Base-by-base conservation (phyloP, 1,140 invertebrate species). In the Drosophila watanabei region DNA sequence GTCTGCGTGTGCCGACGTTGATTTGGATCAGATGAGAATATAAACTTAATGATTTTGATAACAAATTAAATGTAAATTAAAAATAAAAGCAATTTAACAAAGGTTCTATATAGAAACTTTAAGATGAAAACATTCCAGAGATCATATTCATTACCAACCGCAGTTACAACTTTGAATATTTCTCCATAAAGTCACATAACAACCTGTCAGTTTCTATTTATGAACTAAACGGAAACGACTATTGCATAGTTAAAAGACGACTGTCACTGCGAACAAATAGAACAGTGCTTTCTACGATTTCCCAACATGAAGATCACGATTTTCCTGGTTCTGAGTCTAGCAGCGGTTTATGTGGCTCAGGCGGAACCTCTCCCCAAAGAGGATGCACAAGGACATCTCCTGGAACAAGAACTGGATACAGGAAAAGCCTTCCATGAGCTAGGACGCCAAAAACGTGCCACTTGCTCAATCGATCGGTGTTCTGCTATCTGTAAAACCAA, bases 1-100 rank as follows among this genome's bases (percentile, higher is more conserved):
- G 76, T 92, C 54, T 92, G 91, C 7, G 64, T 75, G 30, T 92
- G 91, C n/a, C 91, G 91, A 32, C 41, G 46, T 16, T 81, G 20
- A 61, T 32, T 32, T 33, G 11, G 39, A 20, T n/a, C 5, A 16
- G 8, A 56, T 4, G 1, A 11, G 4, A 14, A 8, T 9, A 43
- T 13, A 2, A n/a, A 49, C 9, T 14, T 7, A 28, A 35, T 52
- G 56, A 33, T 33, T 43, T 51, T 18, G 0, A 18, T 10, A 20
- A 20, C 9, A 52, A 65, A 43, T 35, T 16, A 39, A 16, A 56
- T 56, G 8, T 18, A 13, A 2, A 32, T 9, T 13, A 59, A 16
- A 30, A 28, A 49, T 28, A 24, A n/a, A 20, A 30, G 4, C 4
- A 6, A n/a, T 14, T 11, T 11, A 28, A 30, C 5, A 6, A 24